Base-by-base conservation (phyloP, 2,888 invertebrate species). In the Prosopocoilus inquinatus region DNA sequence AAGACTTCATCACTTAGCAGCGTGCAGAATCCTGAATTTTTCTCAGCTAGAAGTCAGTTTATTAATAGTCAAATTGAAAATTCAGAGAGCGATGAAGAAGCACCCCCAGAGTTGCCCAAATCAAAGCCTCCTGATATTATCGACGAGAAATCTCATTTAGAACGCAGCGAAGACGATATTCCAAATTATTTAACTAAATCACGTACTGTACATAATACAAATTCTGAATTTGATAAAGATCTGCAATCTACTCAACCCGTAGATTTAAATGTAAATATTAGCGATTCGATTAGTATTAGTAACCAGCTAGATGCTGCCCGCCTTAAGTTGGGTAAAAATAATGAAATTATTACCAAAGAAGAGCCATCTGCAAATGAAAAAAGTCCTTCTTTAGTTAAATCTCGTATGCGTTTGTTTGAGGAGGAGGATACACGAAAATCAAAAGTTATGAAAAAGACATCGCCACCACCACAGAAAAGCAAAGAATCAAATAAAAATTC, bases 401-500 rank as follows among this genome's bases (percentile, higher is more conserved):
- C 70, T 59, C 73, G 77, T 64, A 72, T 74, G 75, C 71, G 71
- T 61, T 64, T 78, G 60, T 77, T 77, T 65, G 78, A 78, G 71
- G 70, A 78, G 71, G 70, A 58, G 45, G 50, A 46, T 44, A 20
- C 35, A 16, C 3, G 3, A 33, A 9, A 13, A 12, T 35, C 35
- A 13, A 41, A 41, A 15, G 15, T 9, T 28, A 1, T 28, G 20
- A 28, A 28, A 28, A 28, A 28, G 20, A 28, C 20, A 28, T 28
- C 20, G 20, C 20, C 20, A 28, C 20, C 20, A 28, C 20, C 20
- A 28, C 20, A 28, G 20, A 28, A 28, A 28, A 28, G 1, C 7
- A 28, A 28, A 28, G 20, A 28, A 28, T 3, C 16, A 16, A 3
- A 16, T 16, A 16, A 16, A 16, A 16, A 16, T 16, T 16, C 20